Evolutionary conservation across 2,113 vertebrate genomes (phyloP).

Genomic region (Ailuropoda melanoleuca): DNA sequence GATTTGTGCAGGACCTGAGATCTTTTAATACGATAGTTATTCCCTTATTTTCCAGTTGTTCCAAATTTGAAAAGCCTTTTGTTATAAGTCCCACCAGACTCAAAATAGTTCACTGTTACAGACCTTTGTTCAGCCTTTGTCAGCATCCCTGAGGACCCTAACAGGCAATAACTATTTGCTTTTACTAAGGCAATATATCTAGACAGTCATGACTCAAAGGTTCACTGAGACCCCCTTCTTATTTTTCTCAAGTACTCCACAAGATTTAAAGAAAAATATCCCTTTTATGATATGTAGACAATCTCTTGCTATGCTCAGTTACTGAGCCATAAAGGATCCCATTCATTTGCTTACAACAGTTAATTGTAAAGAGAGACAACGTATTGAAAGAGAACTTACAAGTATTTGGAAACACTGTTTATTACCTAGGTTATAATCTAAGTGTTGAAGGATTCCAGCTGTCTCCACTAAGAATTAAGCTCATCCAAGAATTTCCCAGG

Average conservation of each 20-base stretch:
- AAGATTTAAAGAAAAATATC: background rate
- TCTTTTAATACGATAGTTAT: background rate
- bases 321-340: background rate
- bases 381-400: background rate
- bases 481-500: background rate
- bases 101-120: background rate
- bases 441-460: background rate
- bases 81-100: background rate
- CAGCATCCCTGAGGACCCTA: background rate
- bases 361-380: background rate
- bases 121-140: background rate
- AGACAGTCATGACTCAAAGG: background rate
- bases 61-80: background rate
- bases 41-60: background rate
- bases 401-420: background rate
- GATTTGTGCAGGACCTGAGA: background rate
- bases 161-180: background rate
- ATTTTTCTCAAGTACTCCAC: background rate
- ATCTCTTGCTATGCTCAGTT: background rate
- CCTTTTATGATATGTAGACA: background rate
- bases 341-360: background rate
- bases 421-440: background rate
- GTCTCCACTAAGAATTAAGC: background rate
- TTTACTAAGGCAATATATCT: background rate
- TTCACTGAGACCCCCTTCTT: background rate